Base-by-base conservation (phyloP, 1,140 invertebrate genomes). In the Drosophila novamexicana region DNA sequence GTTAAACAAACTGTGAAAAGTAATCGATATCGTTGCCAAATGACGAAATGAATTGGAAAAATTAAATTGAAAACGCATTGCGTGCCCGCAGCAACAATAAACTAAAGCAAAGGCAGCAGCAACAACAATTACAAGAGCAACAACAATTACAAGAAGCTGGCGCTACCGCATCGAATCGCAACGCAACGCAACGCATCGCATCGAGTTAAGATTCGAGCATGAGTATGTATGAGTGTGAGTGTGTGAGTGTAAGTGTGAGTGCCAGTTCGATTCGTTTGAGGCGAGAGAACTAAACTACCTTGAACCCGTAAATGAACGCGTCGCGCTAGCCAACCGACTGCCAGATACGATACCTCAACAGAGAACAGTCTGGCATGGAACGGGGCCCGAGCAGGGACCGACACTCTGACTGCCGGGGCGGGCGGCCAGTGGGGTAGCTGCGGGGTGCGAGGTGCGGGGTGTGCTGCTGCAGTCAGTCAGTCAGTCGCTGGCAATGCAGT, bases 281-380 rank as follows among this genome's bases (percentile, higher is more conserved):
- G 59, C 62, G 63, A 77, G 45, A 77, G 70, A 80, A 67, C 59
- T 67, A 77, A 80, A 72, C 84, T 89, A 83, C 80, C 80, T 88
- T 80, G 70, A 89, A 78, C 70, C 67, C 81, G 68, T 37, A 52
- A 70, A 71, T 69, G 57, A 81, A 72, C 52, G 74, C 37, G 45
- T 42, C 54, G 69, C 66, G 58, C 47, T 53, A 42, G 56, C 57
- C 47, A 53, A 59, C 64, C 47, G 14, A 61, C 64, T 45, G 56
- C 36, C n/a, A 70, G 72, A 61, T 49, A 69, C 53, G 40, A 65
- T 34, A 57, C 42, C 42, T 54, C 63, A 42, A 10, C 39, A 44
- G 49, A 34, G 22, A 37, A 14, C 44, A 36, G 22, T 42, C 45
- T 53, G 40, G 40, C 42, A 22, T 45, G 42, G 40, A 45, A 32